Percentiles rank a stretch among this genome's conserved stretches.
phyloP scores from a whole-genome alignment of 2,797 vertebrate species.

The Odontamblyopus lacepedii region DNA sequence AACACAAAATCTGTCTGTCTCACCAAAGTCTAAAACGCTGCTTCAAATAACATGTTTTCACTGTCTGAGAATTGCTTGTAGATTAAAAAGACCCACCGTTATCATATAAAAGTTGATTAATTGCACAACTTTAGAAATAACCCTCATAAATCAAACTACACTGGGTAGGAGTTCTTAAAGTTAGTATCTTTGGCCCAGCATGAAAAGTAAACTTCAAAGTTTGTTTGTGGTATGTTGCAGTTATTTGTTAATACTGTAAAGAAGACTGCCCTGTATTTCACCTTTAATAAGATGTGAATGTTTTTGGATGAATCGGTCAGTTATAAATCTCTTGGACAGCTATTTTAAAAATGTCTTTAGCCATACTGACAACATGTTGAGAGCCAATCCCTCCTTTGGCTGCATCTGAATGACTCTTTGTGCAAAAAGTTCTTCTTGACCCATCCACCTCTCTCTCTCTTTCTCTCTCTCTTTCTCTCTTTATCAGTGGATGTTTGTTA shows the following conservation, averaged over 20 bases:
- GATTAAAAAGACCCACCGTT: no score
- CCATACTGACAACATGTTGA: slow-evolving; percentile 12
- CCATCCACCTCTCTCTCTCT: slow-evolving; percentile 14
- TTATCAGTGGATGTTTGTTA: slow-evolving; percentile 32
- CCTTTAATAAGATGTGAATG: neutral
- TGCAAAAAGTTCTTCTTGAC: slow-evolving; percentile 46
- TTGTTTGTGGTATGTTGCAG: neutral
- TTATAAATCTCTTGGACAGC: slow-evolving; percentile 5
- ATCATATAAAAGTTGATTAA: no score
- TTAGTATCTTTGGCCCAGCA: neutral
- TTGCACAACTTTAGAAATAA: no score
- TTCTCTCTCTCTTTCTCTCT: slow-evolving; percentile 13
- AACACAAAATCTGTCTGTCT: no score
- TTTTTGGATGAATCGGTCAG: slow-evolving; percentile 14
- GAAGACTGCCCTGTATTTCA: neutral
- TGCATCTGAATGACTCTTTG: slow-evolving; percentile 43
- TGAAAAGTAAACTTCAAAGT: neutral
- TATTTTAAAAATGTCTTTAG: slow-evolving; percentile 15
- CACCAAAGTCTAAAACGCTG: no score
- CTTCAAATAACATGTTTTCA: no score
- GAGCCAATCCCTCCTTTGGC: slow-evolving; percentile 13
- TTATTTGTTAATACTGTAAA: neutral
- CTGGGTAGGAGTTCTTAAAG: neutral
- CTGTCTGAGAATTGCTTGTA: no score
- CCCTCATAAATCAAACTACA: neutral